phyloP scores from a whole-genome alignment of 2,113 vertebrate genomes.

The Nesoenas mayeri region DNA sequence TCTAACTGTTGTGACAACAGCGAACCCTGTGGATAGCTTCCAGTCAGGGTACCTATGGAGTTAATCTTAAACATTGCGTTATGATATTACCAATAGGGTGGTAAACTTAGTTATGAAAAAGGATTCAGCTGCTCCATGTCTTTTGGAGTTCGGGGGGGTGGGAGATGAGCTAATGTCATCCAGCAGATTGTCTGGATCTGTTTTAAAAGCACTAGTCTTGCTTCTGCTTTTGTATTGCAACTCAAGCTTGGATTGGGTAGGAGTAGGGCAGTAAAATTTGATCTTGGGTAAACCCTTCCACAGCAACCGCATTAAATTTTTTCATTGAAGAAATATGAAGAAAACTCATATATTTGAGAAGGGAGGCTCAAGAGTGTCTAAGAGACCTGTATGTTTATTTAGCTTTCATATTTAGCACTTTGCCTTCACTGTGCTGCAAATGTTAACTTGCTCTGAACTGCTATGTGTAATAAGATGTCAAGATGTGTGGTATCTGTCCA shows the following conservation, averaged over 20 bases:
- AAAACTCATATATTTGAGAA: background rate
- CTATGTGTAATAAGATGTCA: slow-evolving; percentile 28
- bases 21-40: background rate
- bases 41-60: background rate
- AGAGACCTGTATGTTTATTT: background rate
- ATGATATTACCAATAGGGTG: background rate
- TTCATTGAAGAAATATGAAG: background rate
- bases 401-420: background rate
- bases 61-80: background rate
- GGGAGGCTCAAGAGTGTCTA: background rate
- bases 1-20: background rate
- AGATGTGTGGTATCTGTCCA: slow-evolving; percentile 43
- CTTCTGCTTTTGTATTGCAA: background rate
- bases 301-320: background rate
- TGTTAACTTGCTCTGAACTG: background rate
- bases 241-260: background rate
- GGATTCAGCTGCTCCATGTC: background rate
- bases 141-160: background rate
- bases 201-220: background rate
- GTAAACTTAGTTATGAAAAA: background rate
- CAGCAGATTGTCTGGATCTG: background rate
- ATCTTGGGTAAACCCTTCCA: background rate
- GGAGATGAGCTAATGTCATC: background rate
- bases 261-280: background rate
- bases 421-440: background rate